Evolutionary conservation across 92 coral and sea anemone genomes (phyloP), one percentile per base, ranked within the genome.

Genomic region (Virgularia gustaviana): DNA sequence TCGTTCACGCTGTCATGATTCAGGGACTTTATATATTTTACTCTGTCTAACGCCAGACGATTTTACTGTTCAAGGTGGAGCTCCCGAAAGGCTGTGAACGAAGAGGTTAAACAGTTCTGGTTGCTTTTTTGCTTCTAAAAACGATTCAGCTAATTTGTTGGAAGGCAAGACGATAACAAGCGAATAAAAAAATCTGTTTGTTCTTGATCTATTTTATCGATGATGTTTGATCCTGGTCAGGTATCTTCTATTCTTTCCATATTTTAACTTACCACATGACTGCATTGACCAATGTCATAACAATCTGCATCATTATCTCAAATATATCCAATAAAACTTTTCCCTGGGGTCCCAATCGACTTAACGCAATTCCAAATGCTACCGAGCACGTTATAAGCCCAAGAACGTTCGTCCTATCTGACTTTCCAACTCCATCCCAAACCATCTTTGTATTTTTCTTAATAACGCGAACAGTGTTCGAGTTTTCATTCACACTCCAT

Each of bases 201-300:
- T 20, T 5, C 6, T 6, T 6, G 10, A 33, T 0, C 8, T n/a
- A n/a, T n/a, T n/a, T n/a, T n/a, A n/a, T n/a, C n/a, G n/a, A n/a
- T n/a, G n/a, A n/a, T n/a, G n/a, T n/a, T n/a, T n/a, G n/a, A n/a
- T n/a, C n/a, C n/a, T n/a, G n/a, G n/a, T n/a, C n/a, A n/a, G n/a
- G n/a, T n/a, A n/a, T n/a, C n/a, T n/a, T n/a, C n/a, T n/a, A n/a
- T n/a, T n/a, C n/a, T n/a, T n/a, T n/a, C n/a, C n/a, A n/a, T n/a
- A n/a, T n/a, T n/a, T n/a, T n/a, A n/a, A n/a, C 94, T 58, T 74
- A 88, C 95, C 95, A 88, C 95, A 88, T 88, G 45, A 88, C 80
- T 5, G 76, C 80, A 9, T 74, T 44, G 49, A 88, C 84, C 29
- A 84, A 43, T 59, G 80, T 81, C 95, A 88, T 88, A 11, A 88